Base-by-base conservation (phyloP, 1,140 invertebrate genomes). In the Araneus ventricosus region DNA sequence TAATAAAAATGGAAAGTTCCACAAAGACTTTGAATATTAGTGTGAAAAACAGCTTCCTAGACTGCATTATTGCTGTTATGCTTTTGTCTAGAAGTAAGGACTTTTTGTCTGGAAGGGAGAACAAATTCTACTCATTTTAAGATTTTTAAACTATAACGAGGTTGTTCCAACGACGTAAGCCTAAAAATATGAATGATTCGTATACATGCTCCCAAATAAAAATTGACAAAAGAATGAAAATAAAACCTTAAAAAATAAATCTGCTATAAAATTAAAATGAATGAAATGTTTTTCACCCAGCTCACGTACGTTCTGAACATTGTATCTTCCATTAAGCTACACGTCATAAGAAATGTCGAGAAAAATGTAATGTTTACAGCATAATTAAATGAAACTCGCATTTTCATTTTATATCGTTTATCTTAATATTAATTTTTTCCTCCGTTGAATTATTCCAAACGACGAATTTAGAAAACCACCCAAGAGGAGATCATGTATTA, bases 361-460 rank as follows among this genome's bases (percentile, higher is more conserved):
- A 37, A 75, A 30, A 75, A 34, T 75, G 70, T 34, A 75, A 75
- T 75, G 67, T 34, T 75, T 75, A 75, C 34, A 75, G 34, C 30
- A 22, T 75, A 75, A 75, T 75, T 34, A 75, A 75, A 75, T 75
- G 70, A 75, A 75, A 75, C 70, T 75, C 30, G 67, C 70, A 34
- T 75, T 75, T 75, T 75, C 70, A 30, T 75, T 75, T 75, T 75
- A 75, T 75, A 75, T 75, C 70, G 70, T 75, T 75, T 75, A 75
- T 75, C 70, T 75, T 75, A 75, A 75, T 75, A 75, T 75, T 75
- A 75, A 75, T 75, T 75, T 75, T 75, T 75, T 75, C 70, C n/a
- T 75, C 30, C 14, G 14, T 30, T 37, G 70, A 75, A 75, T 75
- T 34, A 37, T 75, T 75, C 34, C 30, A 34, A 75, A 75, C 30